Conservation (phyloP, 1,140 invertebrate species). For the Drosophila hydei region DNA sequence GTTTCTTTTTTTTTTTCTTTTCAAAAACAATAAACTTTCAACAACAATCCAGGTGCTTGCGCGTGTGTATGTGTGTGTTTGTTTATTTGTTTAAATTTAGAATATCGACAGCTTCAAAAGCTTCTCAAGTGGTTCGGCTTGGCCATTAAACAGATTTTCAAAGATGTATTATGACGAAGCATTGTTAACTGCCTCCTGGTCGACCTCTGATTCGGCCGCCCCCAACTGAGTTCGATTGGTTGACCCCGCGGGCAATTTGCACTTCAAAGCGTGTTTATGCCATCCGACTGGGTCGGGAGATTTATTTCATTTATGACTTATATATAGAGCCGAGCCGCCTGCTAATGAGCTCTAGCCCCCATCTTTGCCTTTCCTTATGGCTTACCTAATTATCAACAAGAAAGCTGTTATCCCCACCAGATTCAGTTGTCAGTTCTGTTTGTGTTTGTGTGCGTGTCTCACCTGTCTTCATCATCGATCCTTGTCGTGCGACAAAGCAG, state of each 20-base stretch:
- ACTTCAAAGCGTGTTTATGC: slow-evolving; percentile 80
- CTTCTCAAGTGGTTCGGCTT: slow-evolving; percentile 68
- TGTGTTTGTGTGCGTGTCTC: background rate
- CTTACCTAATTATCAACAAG: slow-evolving; percentile 21
- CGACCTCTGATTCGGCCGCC: background rate
- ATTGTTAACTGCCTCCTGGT: slow-evolving; percentile 43
- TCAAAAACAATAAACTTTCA: slow-evolving; percentile 79
- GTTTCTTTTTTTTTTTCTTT: slow-evolving; percentile 49
- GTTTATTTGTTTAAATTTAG: slow-evolving; percentile 82
- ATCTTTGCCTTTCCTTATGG: background rate
- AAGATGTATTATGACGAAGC: slow-evolving; percentile 72
- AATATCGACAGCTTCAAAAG: slow-evolving; percentile 80
- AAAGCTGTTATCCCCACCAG: too few species aligned
- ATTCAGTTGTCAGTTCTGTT: background rate
- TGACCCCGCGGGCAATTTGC: slow-evolving; percentile 81
- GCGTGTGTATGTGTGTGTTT: slow-evolving; percentile 44
- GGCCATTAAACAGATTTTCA: slow-evolving; percentile 76
- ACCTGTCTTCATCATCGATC: slow-evolving; percentile 62
- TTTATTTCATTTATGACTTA: slow-evolving; percentile 80
- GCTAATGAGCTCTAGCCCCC: slow-evolving; percentile 65
- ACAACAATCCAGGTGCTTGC: slow-evolving; percentile 29
- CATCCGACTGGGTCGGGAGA: slow-evolving; percentile 65
- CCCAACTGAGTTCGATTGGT: slow-evolving; percentile 23
- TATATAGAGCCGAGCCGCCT: slow-evolving; percentile 39
- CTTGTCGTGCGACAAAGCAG: slow-evolving; percentile 69